These are phyloP conservation scores for Balearica regulorum DNA, from an alignment of 2,797 vertebrate species.

Conservation along the genomic window DNA sequence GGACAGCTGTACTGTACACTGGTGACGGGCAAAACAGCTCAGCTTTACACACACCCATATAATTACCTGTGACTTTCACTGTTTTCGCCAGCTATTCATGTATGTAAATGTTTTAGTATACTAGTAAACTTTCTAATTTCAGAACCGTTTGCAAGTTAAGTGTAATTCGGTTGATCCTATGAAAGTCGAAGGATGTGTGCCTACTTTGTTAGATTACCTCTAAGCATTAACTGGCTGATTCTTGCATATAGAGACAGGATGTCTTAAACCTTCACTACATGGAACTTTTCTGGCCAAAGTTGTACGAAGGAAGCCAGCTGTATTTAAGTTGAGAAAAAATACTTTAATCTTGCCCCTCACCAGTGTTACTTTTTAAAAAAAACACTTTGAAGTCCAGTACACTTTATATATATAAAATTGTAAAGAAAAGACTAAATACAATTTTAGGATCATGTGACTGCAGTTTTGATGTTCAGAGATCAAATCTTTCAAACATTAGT, in stretches of 20 bases:
- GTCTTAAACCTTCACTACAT: conserved; percentile 30
- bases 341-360: conserved; percentile 55
- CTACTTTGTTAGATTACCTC: conserved; percentile 44
- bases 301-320: conserved; percentile 47
- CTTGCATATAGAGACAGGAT: background rate
- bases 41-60: conserved; percentile 48
- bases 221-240: conserved; percentile 27
- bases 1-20: conserved; percentile 73
- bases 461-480: conserved; percentile 64
- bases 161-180: conserved; percentile 9
- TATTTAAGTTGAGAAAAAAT: conserved; percentile 25
- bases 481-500: conserved; percentile 67
- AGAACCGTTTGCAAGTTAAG: conserved; percentile 49
- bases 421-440: conserved; percentile 23
- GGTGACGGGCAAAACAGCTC: conserved; percentile 72
- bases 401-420: conserved; percentile 62
- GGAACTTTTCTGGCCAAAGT: conserved; percentile 59
- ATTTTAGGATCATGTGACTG: conserved; percentile 58
- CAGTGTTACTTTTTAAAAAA: conserved; percentile 58
- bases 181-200: conserved; percentile 26
- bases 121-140: conserved; percentile 53
- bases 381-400: conserved; percentile 56
- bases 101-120: conserved; percentile 60
- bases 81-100: conserved; percentile 57
- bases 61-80: conserved; percentile 41